Evolutionary conservation across 2,113 vertebrate genomes (phyloP).

Genomic region (Tautogolabrus adspersus): DNA sequence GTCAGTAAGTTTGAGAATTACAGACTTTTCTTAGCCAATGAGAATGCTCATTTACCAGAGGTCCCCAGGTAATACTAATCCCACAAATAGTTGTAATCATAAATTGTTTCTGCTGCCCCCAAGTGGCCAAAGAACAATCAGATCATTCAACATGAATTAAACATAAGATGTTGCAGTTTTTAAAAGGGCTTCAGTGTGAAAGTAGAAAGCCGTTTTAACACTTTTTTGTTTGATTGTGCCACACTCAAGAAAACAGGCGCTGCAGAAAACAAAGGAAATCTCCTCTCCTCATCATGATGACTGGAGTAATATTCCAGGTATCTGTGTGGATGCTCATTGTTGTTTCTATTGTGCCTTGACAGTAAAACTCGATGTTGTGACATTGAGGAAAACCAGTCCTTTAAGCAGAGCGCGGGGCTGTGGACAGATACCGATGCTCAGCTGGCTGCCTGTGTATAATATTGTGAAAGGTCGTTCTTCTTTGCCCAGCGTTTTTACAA

Average conservation of each 20-base stretch:
- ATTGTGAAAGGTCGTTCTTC: conserved; percentile 64
- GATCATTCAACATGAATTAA: neutral
- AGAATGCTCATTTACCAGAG: too few relatives aligned
- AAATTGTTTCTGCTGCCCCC: neutral
- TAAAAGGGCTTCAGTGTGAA: neutral
- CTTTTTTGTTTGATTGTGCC: neutral
- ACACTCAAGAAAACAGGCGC: neutral
- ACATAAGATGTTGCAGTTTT: too few relatives aligned
- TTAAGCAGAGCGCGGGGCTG: conserved; percentile 31
- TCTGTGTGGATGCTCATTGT: neutral
- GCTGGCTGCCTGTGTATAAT: conserved; percentile 48
- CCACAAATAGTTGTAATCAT: neutral
- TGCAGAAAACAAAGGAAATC: neutral
- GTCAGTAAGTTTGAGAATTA: too few relatives aligned
- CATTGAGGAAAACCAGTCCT: conserved; percentile 56
- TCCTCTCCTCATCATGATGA: neutral
- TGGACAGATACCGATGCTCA: conserved; percentile 64
- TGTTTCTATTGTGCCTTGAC: conserved; percentile 17
- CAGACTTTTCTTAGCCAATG: too few relatives aligned
- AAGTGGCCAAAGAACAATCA: neutral
- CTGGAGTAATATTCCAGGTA: conserved; percentile 9
- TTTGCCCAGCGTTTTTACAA: conserved; percentile 49
- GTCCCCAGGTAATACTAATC: too few relatives aligned
- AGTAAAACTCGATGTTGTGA: conserved; percentile 33
- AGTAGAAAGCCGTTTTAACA: too few relatives aligned